A percentile compares a stretch with the other conserved stretches of the same genome.
These are phyloP conservation scores for Nudaria mundana DNA, from an alignment of 2,888 invertebrate species.

Conservation along the genomic window DNA sequence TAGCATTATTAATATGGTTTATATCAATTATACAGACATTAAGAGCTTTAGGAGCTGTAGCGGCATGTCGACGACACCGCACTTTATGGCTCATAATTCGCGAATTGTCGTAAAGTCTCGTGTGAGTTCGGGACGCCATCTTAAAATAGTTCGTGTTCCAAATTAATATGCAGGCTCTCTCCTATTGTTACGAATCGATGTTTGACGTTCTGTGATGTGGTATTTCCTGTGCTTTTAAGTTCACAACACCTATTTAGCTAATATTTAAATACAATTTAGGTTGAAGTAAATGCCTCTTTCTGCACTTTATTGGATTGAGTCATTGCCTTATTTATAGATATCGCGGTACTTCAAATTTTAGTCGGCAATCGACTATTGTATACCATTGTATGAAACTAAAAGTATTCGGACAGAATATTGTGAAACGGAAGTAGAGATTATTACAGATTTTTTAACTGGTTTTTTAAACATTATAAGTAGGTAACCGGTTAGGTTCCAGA, in stretches of 20 bases:
- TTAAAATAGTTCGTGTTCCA: constrained; percentile 59
- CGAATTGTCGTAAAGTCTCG: constrained; percentile 58
- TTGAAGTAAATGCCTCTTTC: constrained; percentile 15
- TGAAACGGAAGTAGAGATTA: constrained; percentile 9
- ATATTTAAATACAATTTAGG: constrained; percentile 25
- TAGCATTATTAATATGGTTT: constrained; percentile 38
- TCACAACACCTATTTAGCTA: constrained; percentile 8
- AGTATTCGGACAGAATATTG: too few relatives aligned
- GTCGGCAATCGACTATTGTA: constrained; percentile 1
- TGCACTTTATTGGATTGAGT: constrained; percentile 26
- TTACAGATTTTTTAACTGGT: too few relatives aligned
- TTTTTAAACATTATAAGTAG: too few relatives aligned
- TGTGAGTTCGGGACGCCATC: constrained; percentile 52
- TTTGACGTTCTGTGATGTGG: constrained; percentile 44
- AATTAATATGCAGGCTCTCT: constrained; percentile 42
- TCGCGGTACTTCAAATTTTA: too few relatives aligned
- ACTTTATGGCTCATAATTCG: constrained; percentile 64
- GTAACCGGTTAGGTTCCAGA: too few relatives aligned
- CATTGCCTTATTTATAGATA: constrained; percentile 12
- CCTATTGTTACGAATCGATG: constrained; percentile 41
- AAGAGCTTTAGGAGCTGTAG: constrained; percentile 52
- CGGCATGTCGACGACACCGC: constrained; percentile 52
- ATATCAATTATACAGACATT: constrained; percentile 60
- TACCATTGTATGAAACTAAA: too few relatives aligned
- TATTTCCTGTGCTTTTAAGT: constrained; percentile 36